Base-by-base conservation (phyloP, 2,888 invertebrate genomes). In the Drosophila heteroneura region DNA sequence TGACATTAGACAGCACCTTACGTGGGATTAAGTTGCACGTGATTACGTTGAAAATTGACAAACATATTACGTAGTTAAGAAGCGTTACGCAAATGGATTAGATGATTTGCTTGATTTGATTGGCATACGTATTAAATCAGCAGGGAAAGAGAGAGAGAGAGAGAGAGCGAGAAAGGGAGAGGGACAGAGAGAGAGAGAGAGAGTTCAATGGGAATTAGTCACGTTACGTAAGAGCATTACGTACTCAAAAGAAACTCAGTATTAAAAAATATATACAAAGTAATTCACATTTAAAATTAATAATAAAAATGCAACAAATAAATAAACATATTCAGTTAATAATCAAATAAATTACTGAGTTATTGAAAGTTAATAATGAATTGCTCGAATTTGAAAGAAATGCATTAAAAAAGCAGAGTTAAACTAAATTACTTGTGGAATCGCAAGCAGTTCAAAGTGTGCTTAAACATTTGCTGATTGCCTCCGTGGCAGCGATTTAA, bases 1-100 rank as follows among this genome's bases (percentile, higher is more conserved):
- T 82, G 86, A 76, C 76, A 83, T 85, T 70, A 85, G 76, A 80
- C 76, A 74, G 79, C 89, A 83, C 85, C 89, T 85, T 69, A 70
- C 65, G 63, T 68, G 59, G 71, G 71, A 80, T 83, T 72, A 85
- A 63, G 70, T 79, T 60, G 72, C 59, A 74, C 57, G 56, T 66
- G 66, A 81, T 77, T 74, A 70, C 74, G 68, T 65, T 58, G 67
- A 49, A 75, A 82, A 74, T 82, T 74, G 64, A 73, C 70, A 71
- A 73, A 70, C 75, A 44, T 57, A 68, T 76, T 79, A 73, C 74
- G 82, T 79, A 71, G 58, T 39, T 81, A 63, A 59, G 41, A 61
- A 28, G 12, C 37, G 49, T 64, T 44, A 54, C 32, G 32, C 39
- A 12, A 41, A 32, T 30, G 59, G 58, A 73, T 73, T 58, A 60